phyloP scores from a whole-genome alignment of 2,888 invertebrate species.

The Spilarctia lutea region DNA sequence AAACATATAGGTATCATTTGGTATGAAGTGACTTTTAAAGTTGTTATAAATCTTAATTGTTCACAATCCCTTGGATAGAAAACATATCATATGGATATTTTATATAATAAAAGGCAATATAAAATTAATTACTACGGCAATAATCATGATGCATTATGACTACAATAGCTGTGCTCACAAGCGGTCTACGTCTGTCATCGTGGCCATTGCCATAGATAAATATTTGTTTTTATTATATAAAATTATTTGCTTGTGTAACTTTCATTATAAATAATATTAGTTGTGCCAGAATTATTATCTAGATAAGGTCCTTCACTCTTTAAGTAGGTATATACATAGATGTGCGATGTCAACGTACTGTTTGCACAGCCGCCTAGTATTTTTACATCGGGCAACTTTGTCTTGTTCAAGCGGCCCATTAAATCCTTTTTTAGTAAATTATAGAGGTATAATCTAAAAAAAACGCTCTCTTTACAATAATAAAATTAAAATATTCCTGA shows the following conservation, averaged over 20 bases:
- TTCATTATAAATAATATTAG: constrained; percentile 18
- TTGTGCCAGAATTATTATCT: constrained; percentile 22
- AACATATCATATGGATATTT: not conserved
- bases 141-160: not conserved
- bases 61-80: not conserved
- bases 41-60: constrained; percentile 1
- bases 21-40: constrained; percentile 8
- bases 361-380: constrained; percentile 2
- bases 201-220: not conserved
- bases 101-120: not conserved
- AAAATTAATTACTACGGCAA: not conserved
- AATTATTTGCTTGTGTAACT: not conserved
- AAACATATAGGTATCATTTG: constrained; percentile 29
- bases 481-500: constrained; percentile 7
- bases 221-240: not conserved
- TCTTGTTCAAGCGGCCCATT: not conserved
- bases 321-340: not conserved
- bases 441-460: not conserved
- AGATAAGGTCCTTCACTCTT: constrained; percentile 3
- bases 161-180: not conserved
- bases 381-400: not conserved
- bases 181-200: too few species aligned
- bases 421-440: not conserved
- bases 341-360: not conserved
- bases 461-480: constrained; percentile 19